Conservation (phyloP, 2,888 invertebrate genomes). For the Drosophila nr. fundita region DNA sequence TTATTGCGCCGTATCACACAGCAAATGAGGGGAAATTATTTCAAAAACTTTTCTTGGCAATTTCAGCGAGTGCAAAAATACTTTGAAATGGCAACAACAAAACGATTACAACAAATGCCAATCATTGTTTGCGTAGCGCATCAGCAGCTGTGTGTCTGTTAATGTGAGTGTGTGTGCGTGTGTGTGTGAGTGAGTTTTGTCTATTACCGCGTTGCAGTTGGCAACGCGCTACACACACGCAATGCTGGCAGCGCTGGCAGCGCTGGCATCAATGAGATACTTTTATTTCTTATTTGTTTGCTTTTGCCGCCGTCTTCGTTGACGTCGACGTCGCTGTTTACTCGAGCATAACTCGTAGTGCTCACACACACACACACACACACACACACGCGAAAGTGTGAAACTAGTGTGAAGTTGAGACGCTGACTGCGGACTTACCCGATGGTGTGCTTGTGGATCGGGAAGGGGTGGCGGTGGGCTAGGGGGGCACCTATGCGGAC, state of each 20-base stretch:
- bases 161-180: slow-evolving; percentile 5
- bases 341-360: slow-evolving; percentile 55
- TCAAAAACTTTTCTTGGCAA: slow-evolving; percentile 69
- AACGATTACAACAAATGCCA: slow-evolving; percentile 76
- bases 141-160: slow-evolving; percentile 65
- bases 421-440: slow-evolving; percentile 6
- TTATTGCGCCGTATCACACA: slow-evolving; percentile 49
- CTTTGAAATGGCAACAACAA: slow-evolving; percentile 50
- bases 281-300: slow-evolving; percentile 48
- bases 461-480: not conserved
- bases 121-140: slow-evolving; percentile 79
- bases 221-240: slow-evolving; percentile 59
- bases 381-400: slow-evolving; percentile 58
- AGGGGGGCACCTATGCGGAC: not conserved
- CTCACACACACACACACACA: slow-evolving; percentile 6
- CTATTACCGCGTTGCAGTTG: slow-evolving; percentile 46
- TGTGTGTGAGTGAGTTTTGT: slow-evolving; percentile 12
- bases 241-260: slow-evolving; percentile 24
- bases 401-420: slow-evolving; percentile 58
- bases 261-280: slow-evolving; percentile 68
- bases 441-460: not conserved
- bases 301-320: slow-evolving; percentile 31
- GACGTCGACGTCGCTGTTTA: slow-evolving; percentile 38
- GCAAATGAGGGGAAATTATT: slow-evolving; percentile 66
- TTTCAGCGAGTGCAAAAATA: slow-evolving; percentile 75